phyloP scores from a whole-genome alignment of 2,888 invertebrate genomes.

The Eulithis prunata region DNA sequence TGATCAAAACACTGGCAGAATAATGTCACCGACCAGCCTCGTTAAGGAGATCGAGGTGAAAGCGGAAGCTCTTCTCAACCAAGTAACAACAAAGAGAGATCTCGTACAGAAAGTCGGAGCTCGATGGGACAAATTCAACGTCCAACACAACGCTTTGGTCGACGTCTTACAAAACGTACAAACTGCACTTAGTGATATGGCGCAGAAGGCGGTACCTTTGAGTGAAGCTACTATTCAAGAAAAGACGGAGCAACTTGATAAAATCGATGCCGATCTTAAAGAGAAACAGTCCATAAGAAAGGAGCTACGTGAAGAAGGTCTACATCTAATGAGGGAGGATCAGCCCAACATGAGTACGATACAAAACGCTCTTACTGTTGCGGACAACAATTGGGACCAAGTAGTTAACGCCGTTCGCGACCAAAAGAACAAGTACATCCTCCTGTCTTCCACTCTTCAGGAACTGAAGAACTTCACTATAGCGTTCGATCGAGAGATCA shows the following conservation, averaged over 20 bases:
- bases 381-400: conserved; percentile 93
- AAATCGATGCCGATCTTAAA: conserved; percentile 83
- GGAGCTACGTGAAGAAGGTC: conserved; percentile 90
- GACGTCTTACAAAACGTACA: conserved; percentile 86
- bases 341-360: conserved; percentile 91
- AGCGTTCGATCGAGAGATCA: conserved; percentile 88
- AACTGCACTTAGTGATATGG: conserved; percentile 82
- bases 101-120: conserved; percentile 88
- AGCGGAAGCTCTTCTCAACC: conserved; percentile 86
- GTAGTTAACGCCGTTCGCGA: conserved; percentile 89
- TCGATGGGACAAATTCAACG: conserved; percentile 91
- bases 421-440: conserved; percentile 89
- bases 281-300: conserved; percentile 87
- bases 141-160: conserved; percentile 88
- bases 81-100: conserved; percentile 87
- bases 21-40: conserved; percentile 88
- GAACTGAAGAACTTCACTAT: conserved; percentile 90
- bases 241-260: conserved; percentile 79
- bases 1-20: conserved; percentile 88
- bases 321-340: conserved; percentile 92
- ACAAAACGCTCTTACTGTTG: conserved; percentile 90
- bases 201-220: conserved; percentile 75
- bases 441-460: conserved; percentile 89
- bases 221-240: conserved; percentile 78
- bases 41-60: conserved; percentile 90